Percentiles rank a stretch among this genome's conserved stretches.
phyloP scores from a whole-genome alignment of 2,888 invertebrate species.

The Amphipoea lucens region DNA sequence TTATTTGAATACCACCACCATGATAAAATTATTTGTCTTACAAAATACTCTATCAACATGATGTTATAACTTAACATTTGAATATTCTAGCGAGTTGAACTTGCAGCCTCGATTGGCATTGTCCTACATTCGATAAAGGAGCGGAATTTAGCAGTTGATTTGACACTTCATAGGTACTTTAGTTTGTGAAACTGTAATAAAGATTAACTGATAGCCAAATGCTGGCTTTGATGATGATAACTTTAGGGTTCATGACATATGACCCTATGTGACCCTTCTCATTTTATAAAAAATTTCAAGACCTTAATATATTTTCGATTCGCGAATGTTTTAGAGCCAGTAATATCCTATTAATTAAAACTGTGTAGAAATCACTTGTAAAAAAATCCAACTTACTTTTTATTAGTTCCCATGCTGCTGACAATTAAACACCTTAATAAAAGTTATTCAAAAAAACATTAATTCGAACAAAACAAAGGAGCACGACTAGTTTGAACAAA shows the following conservation, averaged over 20 bases:
- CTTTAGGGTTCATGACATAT: slow-evolving; percentile 1
- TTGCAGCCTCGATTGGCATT: slow-evolving; percentile 77
- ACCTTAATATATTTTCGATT: slow-evolving; percentile 2
- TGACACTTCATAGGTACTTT: slow-evolving; percentile 62
- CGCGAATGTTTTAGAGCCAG: background rate
- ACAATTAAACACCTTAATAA: slow-evolving; percentile 74
- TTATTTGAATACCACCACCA: slow-evolving; percentile 27
- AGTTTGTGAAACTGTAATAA: slow-evolving; percentile 57
- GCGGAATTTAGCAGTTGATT: slow-evolving; percentile 76
- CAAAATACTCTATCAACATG: slow-evolving; percentile 20
- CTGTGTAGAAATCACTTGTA: slow-evolving; percentile 43
- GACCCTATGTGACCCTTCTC: slow-evolving; percentile 16
- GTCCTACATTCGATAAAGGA: slow-evolving; percentile 80
- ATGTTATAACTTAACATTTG: slow-evolving; percentile 52
- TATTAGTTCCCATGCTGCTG: slow-evolving; percentile 83
- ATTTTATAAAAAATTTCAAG: background rate
- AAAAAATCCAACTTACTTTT: slow-evolving; percentile 80
- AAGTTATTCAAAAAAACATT: slow-evolving; percentile 80
- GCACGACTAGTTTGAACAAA: slow-evolving; percentile 70
- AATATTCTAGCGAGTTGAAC: slow-evolving; percentile 67
- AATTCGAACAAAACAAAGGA: slow-evolving; percentile 73
- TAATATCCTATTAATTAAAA: slow-evolving; percentile 21
- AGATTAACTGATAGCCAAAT: slow-evolving; percentile 36
- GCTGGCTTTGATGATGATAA: slow-evolving; percentile 8
- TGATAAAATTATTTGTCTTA: slow-evolving; percentile 17